Evolutionary conservation across 1,140 invertebrate species (phyloP).

Genomic region (Drosophila orena): DNA sequence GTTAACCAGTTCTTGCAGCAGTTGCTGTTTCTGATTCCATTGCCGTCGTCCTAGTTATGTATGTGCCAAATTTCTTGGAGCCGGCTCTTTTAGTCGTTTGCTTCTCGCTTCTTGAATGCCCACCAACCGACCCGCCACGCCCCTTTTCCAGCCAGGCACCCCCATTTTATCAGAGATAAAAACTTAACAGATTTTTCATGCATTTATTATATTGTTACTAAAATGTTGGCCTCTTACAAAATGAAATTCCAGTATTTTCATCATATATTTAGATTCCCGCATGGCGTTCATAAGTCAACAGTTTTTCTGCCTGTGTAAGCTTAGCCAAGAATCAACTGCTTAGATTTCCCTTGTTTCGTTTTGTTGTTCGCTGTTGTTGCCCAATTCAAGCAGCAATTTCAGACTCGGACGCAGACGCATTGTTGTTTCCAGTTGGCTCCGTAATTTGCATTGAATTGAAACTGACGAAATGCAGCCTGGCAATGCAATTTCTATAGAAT

Average conservation of each 20-base stretch:
- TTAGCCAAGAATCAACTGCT: slow-evolving; percentile 26
- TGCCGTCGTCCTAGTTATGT: slow-evolving; percentile 74
- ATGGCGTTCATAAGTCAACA: neutral
- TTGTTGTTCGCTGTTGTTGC: slow-evolving; percentile 45
- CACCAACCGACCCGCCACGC: slow-evolving; percentile 5
- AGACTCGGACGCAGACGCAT: slow-evolving; percentile 36
- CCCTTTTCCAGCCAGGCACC: neutral
- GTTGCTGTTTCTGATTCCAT: slow-evolving; percentile 33
- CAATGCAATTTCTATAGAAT: slow-evolving; percentile 53
- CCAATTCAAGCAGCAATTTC: slow-evolving; percentile 52
- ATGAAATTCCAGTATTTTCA: too few relatives aligned
- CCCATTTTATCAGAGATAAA: slow-evolving; percentile 30
- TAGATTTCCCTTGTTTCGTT: slow-evolving; percentile 26
- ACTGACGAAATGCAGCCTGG: slow-evolving; percentile 51
- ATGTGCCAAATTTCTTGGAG: slow-evolving; percentile 74
- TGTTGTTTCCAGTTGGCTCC: slow-evolving; percentile 28
- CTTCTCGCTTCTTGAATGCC: slow-evolving; percentile 37
- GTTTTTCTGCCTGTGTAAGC: slow-evolving; percentile 11
- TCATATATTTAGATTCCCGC: too few relatives aligned
- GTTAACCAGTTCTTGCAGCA: slow-evolving; percentile 75
- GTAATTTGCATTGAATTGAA: slow-evolving; percentile 61
- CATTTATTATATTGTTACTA: neutral
- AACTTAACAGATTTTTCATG: neutral
- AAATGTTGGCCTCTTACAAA: too few relatives aligned
- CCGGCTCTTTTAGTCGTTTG: slow-evolving; percentile 66